Evolutionary conservation across 2,888 invertebrate genomes (phyloP).

Genomic region (Sipunculus nudus): DNA sequence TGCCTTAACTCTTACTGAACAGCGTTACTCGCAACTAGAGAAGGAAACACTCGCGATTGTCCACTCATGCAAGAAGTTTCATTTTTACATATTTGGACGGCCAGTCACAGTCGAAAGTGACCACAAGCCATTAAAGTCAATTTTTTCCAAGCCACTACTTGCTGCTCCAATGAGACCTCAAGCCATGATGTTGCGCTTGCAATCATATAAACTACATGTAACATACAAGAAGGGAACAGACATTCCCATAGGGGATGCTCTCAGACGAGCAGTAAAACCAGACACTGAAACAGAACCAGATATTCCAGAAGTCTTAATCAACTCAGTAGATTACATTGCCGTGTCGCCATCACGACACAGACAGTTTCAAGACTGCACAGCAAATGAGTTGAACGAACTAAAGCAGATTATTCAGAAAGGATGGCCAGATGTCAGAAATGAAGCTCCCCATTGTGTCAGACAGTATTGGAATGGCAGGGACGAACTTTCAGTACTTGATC

Average conservation of each 20-base stretch:
- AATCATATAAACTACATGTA: slow-evolving; percentile 23
- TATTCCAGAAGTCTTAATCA: too few relatives aligned
- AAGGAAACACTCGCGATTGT: slow-evolving; percentile 6
- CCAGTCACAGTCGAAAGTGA: slow-evolving; percentile 14
- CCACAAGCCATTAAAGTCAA: slow-evolving; percentile 32
- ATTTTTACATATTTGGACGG: slow-evolving; percentile 13
- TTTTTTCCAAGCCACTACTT: slow-evolving; percentile 12
- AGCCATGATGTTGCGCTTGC: slow-evolving; percentile 26
- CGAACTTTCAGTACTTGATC: slow-evolving; percentile 10
- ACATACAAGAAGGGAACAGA: slow-evolving; percentile 22
- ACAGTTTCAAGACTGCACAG: too few relatives aligned
- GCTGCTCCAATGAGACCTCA: slow-evolving; percentile 25
- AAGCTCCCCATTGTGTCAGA: slow-evolving; percentile 4
- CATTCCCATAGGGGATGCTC: slow-evolving; percentile 14
- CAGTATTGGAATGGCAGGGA: too few relatives aligned
- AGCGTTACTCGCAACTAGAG: slow-evolving; percentile 11
- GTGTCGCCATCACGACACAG: too few relatives aligned
- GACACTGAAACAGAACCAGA: too few relatives aligned
- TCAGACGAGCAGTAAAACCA: slow-evolving; percentile 16
- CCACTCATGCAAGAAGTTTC: slow-evolving; percentile 1
- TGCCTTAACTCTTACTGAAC: slow-evolving; percentile 10
- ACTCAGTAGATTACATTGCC: too few relatives aligned
- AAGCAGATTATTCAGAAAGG: slow-evolving; percentile 2
- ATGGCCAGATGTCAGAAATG: slow-evolving; percentile 10
- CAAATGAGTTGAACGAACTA: slow-evolving; percentile 11